phyloP scores from a whole-genome alignment of 92 coral and sea anemone species.

The Porites lobata region DNA sequence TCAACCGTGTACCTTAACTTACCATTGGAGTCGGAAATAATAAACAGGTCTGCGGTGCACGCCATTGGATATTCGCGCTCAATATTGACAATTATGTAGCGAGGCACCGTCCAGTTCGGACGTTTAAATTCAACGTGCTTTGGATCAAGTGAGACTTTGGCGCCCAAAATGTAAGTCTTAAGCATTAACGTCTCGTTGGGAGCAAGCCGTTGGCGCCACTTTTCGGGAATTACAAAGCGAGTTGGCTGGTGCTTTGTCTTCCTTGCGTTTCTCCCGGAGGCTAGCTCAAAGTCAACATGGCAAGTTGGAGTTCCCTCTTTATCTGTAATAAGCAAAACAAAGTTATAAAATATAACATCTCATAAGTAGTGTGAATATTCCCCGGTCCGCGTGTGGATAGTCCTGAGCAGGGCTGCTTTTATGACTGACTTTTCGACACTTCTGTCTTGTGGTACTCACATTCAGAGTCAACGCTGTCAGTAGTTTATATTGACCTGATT shows the following conservation, averaged over 20 bases:
- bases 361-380: not conserved
- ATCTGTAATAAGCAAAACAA: not conserved
- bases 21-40: not conserved
- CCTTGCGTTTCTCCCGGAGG: not conserved
- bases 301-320: not conserved
- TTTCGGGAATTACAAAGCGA: not conserved
- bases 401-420: too few species aligned
- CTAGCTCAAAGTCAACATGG: not conserved
- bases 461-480: too few species aligned
- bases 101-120: not conserved
- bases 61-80: not conserved
- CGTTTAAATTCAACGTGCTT: not conserved
- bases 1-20: not conserved
- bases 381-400: not conserved
- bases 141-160: not conserved
- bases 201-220: not conserved
- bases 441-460: too few species aligned
- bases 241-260: not conserved
- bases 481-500: too few species aligned
- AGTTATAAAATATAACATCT: not conserved
- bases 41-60: not conserved
- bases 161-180: not conserved
- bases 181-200: not conserved
- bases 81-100: not conserved
- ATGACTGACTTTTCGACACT: too few species aligned